Conservation (phyloP, 2,888 invertebrate genomes). For the Apamea monoglypha region DNA sequence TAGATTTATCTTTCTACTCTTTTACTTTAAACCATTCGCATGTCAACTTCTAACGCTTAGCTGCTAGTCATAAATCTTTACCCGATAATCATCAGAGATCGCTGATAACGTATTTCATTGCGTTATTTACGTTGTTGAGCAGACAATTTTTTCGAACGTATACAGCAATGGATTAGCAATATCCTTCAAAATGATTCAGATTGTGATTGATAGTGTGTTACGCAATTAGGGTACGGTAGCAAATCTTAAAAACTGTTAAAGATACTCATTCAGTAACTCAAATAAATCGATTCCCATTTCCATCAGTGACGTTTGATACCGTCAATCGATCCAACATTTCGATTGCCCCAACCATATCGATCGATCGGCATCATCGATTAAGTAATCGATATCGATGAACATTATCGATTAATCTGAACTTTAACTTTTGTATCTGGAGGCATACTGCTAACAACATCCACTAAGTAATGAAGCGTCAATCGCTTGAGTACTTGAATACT, state of each 20-base stretch:
- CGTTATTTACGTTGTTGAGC: too few relatives aligned
- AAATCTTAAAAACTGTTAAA: neutral
- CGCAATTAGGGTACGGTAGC: too few relatives aligned
- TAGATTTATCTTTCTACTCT: neutral
- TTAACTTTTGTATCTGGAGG: neutral
- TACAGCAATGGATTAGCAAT: too few relatives aligned
- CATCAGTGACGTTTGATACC: conserved; percentile 10
- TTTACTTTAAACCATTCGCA: neutral
- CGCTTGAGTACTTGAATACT: conserved; percentile 18
- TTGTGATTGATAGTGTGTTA: too few relatives aligned
- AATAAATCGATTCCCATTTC: neutral
- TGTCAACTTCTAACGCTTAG: neutral
- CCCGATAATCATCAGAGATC: conserved; percentile 14
- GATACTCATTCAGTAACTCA: neutral
- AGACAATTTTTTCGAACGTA: too few relatives aligned
- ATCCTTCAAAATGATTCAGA: too few relatives aligned
- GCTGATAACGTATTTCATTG: conserved; percentile 10
- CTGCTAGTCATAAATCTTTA: neutral
- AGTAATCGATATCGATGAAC: conserved; percentile 25
- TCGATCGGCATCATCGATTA: conserved; percentile 9
- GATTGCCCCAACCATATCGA: neutral
- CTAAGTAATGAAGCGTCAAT: conserved; percentile 28
- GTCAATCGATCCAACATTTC: conserved; percentile 11
- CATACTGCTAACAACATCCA: neutral
- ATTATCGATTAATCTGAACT: conserved; percentile 33